Evolutionary conservation across 2,888 invertebrate species (phyloP).

Genomic region (Brenthis ino): DNA sequence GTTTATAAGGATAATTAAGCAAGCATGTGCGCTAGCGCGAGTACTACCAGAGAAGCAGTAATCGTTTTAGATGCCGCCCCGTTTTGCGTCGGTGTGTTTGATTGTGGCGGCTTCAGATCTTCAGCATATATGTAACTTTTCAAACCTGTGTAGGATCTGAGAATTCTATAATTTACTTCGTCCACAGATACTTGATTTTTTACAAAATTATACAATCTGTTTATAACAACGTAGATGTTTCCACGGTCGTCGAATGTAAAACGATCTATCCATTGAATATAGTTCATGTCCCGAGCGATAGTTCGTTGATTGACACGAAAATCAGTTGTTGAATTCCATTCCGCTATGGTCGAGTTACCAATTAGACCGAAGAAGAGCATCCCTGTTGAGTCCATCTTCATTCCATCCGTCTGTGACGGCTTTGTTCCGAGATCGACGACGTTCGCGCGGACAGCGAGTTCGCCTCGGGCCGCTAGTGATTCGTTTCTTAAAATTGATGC

Average conservation of each 20-base stretch:
- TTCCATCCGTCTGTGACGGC: constrained; percentile 87
- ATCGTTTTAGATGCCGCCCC: constrained; percentile 59
- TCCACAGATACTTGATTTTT: constrained; percentile 81
- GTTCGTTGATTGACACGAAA: constrained; percentile 84
- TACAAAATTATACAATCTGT: constrained; percentile 85
- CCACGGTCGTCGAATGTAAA: constrained; percentile 86
- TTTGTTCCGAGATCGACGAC: constrained; percentile 84
- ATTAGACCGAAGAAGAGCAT: constrained; percentile 87
- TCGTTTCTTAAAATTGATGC: constrained; percentile 83
- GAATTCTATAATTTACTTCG: constrained; percentile 86
- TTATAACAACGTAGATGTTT: constrained; percentile 86
- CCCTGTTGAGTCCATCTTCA: constrained; percentile 88
- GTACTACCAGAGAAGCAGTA: constrained; percentile 56
- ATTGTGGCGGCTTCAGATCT: constrained; percentile 51
- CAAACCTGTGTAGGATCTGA: constrained; percentile 82
- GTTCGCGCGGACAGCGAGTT: constrained; percentile 65
- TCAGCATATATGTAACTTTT: constrained; percentile 85
- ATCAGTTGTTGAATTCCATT: constrained; percentile 85
- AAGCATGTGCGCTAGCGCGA: constrained; percentile 65
- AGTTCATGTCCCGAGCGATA: constrained; percentile 85
- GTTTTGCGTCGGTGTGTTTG: constrained; percentile 43
- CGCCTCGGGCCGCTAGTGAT: constrained; percentile 59
- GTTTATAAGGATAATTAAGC: constrained; percentile 56
- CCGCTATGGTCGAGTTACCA: constrained; percentile 85
- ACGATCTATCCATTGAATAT: constrained; percentile 88